Evolutionary conservation across 30 jellyfish, hydroid and myxozoan species (phyloP), one percentile per base, ranked within the genome.

Genomic region (Hydra vulgaris): DNA sequence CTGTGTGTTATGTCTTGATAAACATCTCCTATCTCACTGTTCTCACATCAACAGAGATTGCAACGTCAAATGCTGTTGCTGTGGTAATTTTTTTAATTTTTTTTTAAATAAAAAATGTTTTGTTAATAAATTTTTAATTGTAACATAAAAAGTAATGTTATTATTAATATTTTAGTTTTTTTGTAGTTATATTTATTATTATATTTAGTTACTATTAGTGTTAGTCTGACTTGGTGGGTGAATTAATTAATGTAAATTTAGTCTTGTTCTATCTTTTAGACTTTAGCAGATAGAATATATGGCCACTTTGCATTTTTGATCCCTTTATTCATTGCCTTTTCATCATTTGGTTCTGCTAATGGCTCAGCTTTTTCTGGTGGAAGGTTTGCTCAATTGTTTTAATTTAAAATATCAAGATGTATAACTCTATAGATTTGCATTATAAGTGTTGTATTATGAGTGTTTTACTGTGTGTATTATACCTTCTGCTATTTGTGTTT

Each of bases 61-160:
- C 99, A 8, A 86, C 95, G 18, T 88, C 96, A 12, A 95, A 95
- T 18, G 99, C 99, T 18, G 99, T 94, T 0, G 99, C 99, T 20
- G 99, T 94, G 87, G 99, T 94, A 85, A n/a, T 7, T 12, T 40
- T 40, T 40, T n/a, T n/a, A n/a, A n/a, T n/a, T n/a, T n/a, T n/a
- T n/a, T n/a, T n/a, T n/a, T n/a, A n/a, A n/a, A n/a, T n/a, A n/a
- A n/a, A n/a, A n/a, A n/a, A n/a, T n/a, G n/a, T n/a, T n/a, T n/a
- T n/a, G n/a, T n/a, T n/a, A n/a, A n/a, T n/a, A n/a, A n/a, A n/a
- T n/a, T n/a, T n/a, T n/a, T n/a, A n/a, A n/a, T n/a, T n/a, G n/a
- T n/a, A n/a, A n/a, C n/a, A n/a, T n/a, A n/a, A n/a, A n/a, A n/a
- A n/a, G n/a, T n/a, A n/a, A n/a, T n/a, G n/a, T n/a, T n/a, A n/a